Evolutionary conservation across 2,888 invertebrate species (phyloP).

Genomic region (Watsonalla cultraria): DNA sequence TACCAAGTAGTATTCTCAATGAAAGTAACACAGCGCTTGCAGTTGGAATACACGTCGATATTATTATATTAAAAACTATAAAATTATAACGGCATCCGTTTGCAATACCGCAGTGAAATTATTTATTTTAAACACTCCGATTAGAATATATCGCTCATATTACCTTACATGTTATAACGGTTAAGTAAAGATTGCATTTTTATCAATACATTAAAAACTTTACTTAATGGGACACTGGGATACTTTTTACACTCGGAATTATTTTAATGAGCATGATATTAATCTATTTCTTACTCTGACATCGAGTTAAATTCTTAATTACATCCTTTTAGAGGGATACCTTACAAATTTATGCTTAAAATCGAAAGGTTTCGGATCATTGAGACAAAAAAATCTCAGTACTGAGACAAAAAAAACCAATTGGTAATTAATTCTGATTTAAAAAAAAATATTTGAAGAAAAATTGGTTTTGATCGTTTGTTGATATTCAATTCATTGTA

Average conservation of each 20-base stretch:
- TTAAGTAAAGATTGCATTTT: constrained; percentile 5
- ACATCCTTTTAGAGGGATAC: no score
- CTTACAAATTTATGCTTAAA: no score
- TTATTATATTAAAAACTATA: constrained; percentile 3
- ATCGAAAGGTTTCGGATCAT: no score
- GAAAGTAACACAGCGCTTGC: neutral
- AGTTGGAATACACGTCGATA: neutral
- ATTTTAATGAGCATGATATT: neutral
- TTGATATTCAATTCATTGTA: no score
- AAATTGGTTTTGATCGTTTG: no score
- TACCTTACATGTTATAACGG: constrained; percentile 4
- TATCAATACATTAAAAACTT: constrained; percentile 3
- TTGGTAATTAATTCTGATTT: no score
- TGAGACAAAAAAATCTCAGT: no score
- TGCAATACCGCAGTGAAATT: constrained; percentile 2
- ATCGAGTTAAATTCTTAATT: no score
- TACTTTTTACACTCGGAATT: neutral
- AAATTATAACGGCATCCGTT: constrained; percentile 12
- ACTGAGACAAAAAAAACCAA: no score
- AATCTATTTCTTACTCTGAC: neutral
- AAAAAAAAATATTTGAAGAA: no score
- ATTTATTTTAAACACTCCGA: constrained; percentile 7
- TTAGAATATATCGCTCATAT: constrained; percentile 6
- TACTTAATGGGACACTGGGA: neutral
- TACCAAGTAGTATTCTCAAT: neutral